phyloP scores from a whole-genome alignment of 64 coral and sea anemone species.

The Dendrophyllia cribrosa region DNA sequence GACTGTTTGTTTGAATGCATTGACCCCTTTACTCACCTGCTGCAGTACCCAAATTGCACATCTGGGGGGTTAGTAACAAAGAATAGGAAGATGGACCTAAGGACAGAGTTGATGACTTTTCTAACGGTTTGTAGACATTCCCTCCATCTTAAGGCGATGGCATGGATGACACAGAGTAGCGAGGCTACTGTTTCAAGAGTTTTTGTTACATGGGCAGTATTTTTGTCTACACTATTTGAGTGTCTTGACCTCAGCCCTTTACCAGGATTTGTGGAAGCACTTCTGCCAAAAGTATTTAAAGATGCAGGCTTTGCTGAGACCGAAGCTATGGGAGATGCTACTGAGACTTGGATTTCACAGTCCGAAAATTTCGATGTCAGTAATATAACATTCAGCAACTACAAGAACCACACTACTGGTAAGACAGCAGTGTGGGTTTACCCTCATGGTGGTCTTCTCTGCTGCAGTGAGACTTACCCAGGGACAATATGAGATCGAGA shows the following conservation, averaged over 20 bases:
- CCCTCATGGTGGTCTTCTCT: slow-evolving; percentile 37
- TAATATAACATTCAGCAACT: slow-evolving; percentile 63
- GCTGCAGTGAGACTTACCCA: slow-evolving; percentile 54
- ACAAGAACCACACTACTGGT: slow-evolving; percentile 56
- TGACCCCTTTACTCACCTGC: no score
- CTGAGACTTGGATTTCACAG: slow-evolving; percentile 62
- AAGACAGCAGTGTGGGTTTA: slow-evolving; percentile 46
- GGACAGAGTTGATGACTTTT: no score
- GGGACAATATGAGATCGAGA: slow-evolving; percentile 51
- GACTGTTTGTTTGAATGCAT: not conserved
- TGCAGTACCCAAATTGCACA: slow-evolving; percentile 12
- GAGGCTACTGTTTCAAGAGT: slow-evolving; percentile 5
- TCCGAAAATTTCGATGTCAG: slow-evolving; percentile 62
- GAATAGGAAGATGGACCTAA: not conserved
- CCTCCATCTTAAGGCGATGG: no score
- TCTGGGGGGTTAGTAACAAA: not conserved
- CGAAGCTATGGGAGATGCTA: slow-evolving; percentile 21
- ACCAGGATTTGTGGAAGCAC: slow-evolving; percentile 39
- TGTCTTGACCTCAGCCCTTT: slow-evolving; percentile 43
- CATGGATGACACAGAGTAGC: slow-evolving; percentile 27
- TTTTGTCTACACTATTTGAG: slow-evolving; percentile 48
- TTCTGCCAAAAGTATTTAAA: slow-evolving; percentile 36
- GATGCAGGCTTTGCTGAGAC: slow-evolving; percentile 60
- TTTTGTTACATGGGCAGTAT: slow-evolving; percentile 49
- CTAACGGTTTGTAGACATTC: no score